These are phyloP conservation scores for Ibidorhyncha struthersii DNA, from an alignment of 2,113 vertebrate species.

Conservation along the genomic window DNA sequence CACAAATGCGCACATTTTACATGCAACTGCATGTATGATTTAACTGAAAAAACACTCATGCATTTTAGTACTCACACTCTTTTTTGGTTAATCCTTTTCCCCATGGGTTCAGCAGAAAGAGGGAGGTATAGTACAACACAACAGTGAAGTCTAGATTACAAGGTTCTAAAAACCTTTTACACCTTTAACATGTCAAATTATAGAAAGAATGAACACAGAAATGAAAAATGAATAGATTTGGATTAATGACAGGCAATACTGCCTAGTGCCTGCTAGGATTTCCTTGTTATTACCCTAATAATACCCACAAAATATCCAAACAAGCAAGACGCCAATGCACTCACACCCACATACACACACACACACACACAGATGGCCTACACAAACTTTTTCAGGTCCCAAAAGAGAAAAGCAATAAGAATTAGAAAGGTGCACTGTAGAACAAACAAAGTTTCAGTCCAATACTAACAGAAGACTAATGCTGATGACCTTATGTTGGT, in stretches of 20 bases:
- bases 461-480: neutral
- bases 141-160: neutral
- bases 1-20: neutral
- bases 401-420: neutral
- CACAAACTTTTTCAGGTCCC: neutral
- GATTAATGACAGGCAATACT: neutral
- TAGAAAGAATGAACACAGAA: neutral
- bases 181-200: neutral
- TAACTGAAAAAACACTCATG: neutral
- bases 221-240: neutral
- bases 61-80: neutral
- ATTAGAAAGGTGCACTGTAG: neutral
- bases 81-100: neutral
- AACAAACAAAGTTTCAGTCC: neutral
- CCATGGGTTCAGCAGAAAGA: neutral
- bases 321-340: neutral
- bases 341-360: neutral
- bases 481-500: neutral
- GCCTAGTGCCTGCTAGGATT: neutral
- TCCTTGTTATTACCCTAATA: neutral
- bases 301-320: neutral
- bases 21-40: neutral
- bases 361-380: neutral
- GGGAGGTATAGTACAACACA: neutral
- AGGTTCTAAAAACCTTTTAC: neutral